Conservation (phyloP, 2,113 vertebrate genomes). For the Microtus oregoni region DNA sequence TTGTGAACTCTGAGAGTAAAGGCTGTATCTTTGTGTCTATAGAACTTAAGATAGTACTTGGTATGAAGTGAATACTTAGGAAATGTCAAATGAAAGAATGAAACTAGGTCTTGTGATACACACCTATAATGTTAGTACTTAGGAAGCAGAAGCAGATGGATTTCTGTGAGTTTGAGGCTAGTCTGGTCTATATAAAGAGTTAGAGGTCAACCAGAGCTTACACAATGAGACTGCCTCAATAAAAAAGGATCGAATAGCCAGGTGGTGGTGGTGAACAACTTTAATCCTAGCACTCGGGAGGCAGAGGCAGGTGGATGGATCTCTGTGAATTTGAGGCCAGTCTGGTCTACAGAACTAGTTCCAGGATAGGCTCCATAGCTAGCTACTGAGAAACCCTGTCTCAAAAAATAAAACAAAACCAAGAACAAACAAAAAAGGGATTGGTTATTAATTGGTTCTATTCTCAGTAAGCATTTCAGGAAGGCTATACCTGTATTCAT, state of each 20-base stretch:
- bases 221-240: background rate
- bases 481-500: background rate
- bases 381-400: no score
- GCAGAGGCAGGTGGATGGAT: no score
- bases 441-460: background rate
- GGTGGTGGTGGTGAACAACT: no score
- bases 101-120: background rate
- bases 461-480: conserved; percentile 40
- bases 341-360: no score
- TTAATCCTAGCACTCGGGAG: no score
- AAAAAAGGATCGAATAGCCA: background rate
- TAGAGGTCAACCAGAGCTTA: background rate
- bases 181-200: background rate
- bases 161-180: background rate
- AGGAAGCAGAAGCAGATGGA: background rate
- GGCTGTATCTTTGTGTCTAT: conserved; percentile 27
- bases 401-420: no score
- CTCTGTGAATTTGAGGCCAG: no score
- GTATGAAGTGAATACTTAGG: conserved; percentile 19
- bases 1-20: conserved; percentile 1
- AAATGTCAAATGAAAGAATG: conserved; percentile 12
- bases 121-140: background rate
- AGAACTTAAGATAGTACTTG: background rate
- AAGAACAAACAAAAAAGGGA: no score
- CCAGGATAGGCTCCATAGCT: no score